A percentile compares a stretch with the other conserved stretches of the same genome.
Evolutionary conservation across 2,113 vertebrate genomes (phyloP).

Genomic region (Clarias macrocephalus): DNA sequence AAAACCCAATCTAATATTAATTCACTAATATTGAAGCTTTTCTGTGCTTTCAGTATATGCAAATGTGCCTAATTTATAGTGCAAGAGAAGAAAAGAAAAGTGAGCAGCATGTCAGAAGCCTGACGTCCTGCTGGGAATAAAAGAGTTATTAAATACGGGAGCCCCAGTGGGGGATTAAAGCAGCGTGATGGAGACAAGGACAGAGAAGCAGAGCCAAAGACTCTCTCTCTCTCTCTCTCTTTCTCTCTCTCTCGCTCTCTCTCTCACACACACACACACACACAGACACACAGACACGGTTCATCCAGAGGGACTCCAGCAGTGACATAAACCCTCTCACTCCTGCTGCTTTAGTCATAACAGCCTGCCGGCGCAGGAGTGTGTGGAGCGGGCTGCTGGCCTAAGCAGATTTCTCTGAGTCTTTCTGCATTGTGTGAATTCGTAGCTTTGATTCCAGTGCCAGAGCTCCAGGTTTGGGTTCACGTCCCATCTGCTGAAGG

Average conservation of each 20-base stretch:
- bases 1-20: background rate
- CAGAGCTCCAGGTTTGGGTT: constrained; percentile 25
- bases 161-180: constrained; percentile 15
- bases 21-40: background rate
- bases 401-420: constrained; percentile 25
- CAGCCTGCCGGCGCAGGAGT: constrained; percentile 11
- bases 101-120: constrained; percentile 5
- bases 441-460: constrained; percentile 38
- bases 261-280: background rate
- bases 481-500: constrained; percentile 27
- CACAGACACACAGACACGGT: background rate
- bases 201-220: background rate
- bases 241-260: background rate
- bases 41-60: background rate
- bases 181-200: background rate
- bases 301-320: constrained; percentile 31
- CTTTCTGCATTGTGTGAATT: constrained; percentile 23
- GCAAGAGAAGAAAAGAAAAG: constrained; percentile 10
- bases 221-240: background rate
- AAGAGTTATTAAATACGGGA: constrained; percentile 29
- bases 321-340: constrained; percentile 23
- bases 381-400: background rate
- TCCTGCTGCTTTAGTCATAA: constrained; percentile 18
- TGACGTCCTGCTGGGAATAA: constrained; percentile 27
- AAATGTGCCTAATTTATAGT: constrained; percentile 22